Evolutionary conservation across 2,113 vertebrate species (phyloP).

Genomic region (Stigmatopora argus): DNA sequence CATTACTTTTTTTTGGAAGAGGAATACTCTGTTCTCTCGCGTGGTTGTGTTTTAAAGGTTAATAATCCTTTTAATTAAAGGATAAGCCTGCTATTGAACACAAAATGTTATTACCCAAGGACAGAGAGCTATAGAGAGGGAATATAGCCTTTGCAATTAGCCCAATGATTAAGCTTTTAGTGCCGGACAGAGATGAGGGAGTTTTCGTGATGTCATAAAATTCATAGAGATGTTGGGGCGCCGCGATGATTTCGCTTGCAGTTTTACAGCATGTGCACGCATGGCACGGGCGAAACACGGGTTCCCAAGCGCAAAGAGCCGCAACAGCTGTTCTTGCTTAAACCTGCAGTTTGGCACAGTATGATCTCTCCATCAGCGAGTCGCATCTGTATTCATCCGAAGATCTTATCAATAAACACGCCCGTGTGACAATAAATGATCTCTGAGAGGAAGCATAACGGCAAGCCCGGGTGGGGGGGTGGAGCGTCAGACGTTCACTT

Average conservation of each 20-base stretch:
- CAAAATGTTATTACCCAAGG: slow-evolving; percentile 90
- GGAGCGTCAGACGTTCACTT: slow-evolving; percentile 73
- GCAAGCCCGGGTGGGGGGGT: slow-evolving; percentile 52
- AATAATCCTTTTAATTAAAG: slow-evolving; percentile 99
- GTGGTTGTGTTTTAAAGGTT: slow-evolving; percentile 83
- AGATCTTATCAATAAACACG: slow-evolving; percentile 92
- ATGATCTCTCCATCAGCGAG: slow-evolving; percentile 97
- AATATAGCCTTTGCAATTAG: slow-evolving; percentile 95
- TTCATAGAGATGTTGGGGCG: slow-evolving; percentile 82
- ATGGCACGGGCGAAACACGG: slow-evolving; percentile 80
- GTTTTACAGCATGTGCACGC: slow-evolving; percentile 82
- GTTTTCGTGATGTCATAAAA: slow-evolving; percentile 92
- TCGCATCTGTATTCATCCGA: slow-evolving; percentile 94
- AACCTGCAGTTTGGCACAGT: slow-evolving; percentile 87
- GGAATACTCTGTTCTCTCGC: slow-evolving; percentile 71
- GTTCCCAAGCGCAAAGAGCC: slow-evolving; percentile 84
- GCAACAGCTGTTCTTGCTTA: slow-evolving; percentile 93
- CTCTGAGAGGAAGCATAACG: slow-evolving; percentile 84
- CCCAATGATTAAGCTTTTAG: slow-evolving; percentile 98
- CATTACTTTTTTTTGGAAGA: background rate
- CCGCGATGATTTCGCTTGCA: slow-evolving; percentile 79
- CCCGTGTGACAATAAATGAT: slow-evolving; percentile 82
- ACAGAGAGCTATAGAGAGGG: slow-evolving; percentile 77
- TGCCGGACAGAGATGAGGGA: slow-evolving; percentile 92
- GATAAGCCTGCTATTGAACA: slow-evolving; percentile 90